Evolutionary conservation across 2,888 invertebrate species (phyloP), one percentile per base, ranked within the genome.

Genomic region (Acanthosepion lycidas): DNA sequence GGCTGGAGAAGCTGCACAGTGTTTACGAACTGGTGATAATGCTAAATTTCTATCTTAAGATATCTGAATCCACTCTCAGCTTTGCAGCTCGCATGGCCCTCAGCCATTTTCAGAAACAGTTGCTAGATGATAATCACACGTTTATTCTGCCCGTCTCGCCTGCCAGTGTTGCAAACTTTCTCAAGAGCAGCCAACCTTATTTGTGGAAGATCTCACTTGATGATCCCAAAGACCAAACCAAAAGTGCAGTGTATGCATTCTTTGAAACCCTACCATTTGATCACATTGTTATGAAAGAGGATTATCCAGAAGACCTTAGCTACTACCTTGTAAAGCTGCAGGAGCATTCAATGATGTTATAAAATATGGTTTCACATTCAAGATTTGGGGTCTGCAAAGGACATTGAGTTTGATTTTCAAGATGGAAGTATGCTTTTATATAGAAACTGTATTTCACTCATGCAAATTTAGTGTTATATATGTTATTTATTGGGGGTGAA

Each of bases 21-120:
- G 96, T 96, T 15, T 95, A 96, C 91, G 97, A 97, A 94, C 95
- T 96, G 95, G 96, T 96, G 20, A 95, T 96, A 23, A 95, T 96
- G 95, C 94, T 97, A 94, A 96, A 96, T 78, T 95, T 96, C 94
- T 96, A 95, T 93, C 95, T 97, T 12, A 95, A 96, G 64, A 95
- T 96, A 5, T 96, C 97, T 4, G 94, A 95, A 1, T 94, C 95
- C n/a, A 95, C 95, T 26, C 95, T 97, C 23, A 95, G 95, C 91
- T 94, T 95, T 51, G 94, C 95, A 93, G 96, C 96, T 23, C 94
- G 96, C 92, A 95, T 95, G 91, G 96, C 96, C 95, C 94, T 96
- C 94, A 95, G 96, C n/a, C 95, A 96, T 94, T 96, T 96, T 94
- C 96, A 96, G 92, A 95, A 94, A 0, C 95, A 96, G 78, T 64